Base-by-base conservation (phyloP, 2,888 invertebrate genomes). In the Amblyteles armatorius region DNA sequence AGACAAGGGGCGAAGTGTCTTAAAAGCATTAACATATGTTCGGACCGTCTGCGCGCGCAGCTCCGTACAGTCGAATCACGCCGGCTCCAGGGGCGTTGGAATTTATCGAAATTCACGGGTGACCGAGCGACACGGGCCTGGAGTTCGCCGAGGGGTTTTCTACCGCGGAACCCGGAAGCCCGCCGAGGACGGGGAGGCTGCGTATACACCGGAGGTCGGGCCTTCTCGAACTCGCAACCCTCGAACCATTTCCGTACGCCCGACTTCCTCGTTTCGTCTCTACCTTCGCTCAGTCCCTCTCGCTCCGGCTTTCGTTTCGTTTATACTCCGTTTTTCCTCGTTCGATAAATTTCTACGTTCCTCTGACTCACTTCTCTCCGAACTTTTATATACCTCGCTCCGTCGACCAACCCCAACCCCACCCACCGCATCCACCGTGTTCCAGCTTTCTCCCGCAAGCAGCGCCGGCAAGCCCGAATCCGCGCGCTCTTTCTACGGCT, bases 81-180 rank as follows among this genome's bases (percentile, higher is more conserved):
- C 60, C 50, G 60, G 44, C 44, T 67, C 26, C 13, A 44, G 68
- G 77, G 74, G 48, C 68, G 69, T 65, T 29, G 84, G 78, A 79
- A 84, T 81, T 81, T 79, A 84, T 86, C 86, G 81, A 84, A 76
- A 84, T 71, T 74, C 79, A 72, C 50, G 76, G 69, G 36, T 44
- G 79, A 79, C 72, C 76, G 65, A 48, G 69, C 55, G 48, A 40
- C 76, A 65, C 73, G n/a, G 40, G 76, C 76, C 33, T 67, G 36
- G 74, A 50, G 68, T 52, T 74, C n/a, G 72, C 57, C 50, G 57
- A 67, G 69, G 69, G 29, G 73, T 55, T 40, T 63, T 50, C 67
- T 52, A 68, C 81, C 82, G 83, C 82, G 73, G 82, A 85, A 86
- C 88, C 84, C 88, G 87, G 88, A 85, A 84, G 72, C 86, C 74